Conservation (phyloP, 2,888 invertebrate species). For the Himalopsyche tibetana region DNA sequence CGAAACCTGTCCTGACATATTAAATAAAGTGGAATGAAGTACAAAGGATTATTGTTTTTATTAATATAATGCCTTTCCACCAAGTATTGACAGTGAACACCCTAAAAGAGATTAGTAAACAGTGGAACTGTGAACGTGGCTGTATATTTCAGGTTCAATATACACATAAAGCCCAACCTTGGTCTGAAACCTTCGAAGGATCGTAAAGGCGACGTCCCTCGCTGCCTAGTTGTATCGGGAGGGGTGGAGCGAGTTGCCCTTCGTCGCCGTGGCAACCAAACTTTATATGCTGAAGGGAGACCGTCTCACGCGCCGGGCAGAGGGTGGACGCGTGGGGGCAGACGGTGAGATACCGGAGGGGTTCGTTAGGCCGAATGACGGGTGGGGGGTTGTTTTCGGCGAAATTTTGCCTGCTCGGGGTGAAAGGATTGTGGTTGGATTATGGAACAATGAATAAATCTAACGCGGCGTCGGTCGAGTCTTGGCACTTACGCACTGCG, state of each 20-base stretch:
- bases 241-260: constrained; percentile 68
- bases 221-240: constrained; percentile 60
- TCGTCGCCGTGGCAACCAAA: constrained; percentile 73
- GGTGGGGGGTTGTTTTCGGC: constrained; percentile 66
- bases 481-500: neutral
- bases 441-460: constrained; percentile 40
- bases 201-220: constrained; percentile 8
- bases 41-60: too few species aligned
- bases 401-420: constrained; percentile 66
- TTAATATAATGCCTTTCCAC: too few species aligned
- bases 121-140: neutral
- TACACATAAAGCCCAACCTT: constrained; percentile 33
- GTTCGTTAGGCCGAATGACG: constrained; percentile 46
- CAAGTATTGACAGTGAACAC: too few species aligned
- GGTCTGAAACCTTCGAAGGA: constrained; percentile 21
- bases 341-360: constrained; percentile 37
- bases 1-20: too few species aligned
- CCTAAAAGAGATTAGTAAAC: too few species aligned
- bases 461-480: neutral
- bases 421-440: constrained; percentile 28
- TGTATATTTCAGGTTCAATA: neutral
- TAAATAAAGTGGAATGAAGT: too few species aligned
- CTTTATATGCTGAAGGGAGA: constrained; percentile 74
- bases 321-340: constrained; percentile 53
- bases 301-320: constrained; percentile 67